Evolutionary conservation across 2,797 vertebrate species (phyloP), one percentile per base, ranked within the genome.

Genomic region (Cynopterus sphinx): DNA sequence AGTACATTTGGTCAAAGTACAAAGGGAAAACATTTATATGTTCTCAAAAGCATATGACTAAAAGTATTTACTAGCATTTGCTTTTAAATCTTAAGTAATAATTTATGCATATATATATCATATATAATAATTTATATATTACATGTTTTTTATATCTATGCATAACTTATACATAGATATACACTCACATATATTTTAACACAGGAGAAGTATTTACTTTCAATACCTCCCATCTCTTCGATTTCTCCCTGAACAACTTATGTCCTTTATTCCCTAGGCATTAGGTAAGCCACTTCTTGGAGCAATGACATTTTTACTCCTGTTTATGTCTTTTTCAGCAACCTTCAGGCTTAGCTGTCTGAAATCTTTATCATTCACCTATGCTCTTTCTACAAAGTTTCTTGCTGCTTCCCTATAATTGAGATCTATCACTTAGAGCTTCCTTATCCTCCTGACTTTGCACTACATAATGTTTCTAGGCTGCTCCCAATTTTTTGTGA

Each of bases 361-460:
- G 12, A 0, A 95, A 7, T 92, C 24, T 91, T 95, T 88, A 61
- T 91, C 51, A 88, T 91, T 59, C 65, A 55, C 24, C 17, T 96
- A 10, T 0, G 1, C 24, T 82, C n/a, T 12, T 9, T 71, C 39
- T 49, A 5, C 15, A 68, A n/a, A 94, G 43, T 41, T 71, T 2
- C 94, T 96, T 94, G 53, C 21, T 78, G 16, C 33, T 91, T 89
- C 87, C 13, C 5, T 53, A 19, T 89, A 97, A 93, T 65, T 98
- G 36, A 87, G 53, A 5, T 89, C 36, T 49, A 51, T 74, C 73
- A 77, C 59, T 89, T 0, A 26, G 22, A 89, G 79, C 84, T 78
- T 36, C 6, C 61, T 93, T 82, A 87, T 46, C 22, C 68, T 87
- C 7, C 12, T 92, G 13, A 94, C 17, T 96, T 96, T 65, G 59